phyloP scores from a whole-genome alignment of 2,888 invertebrate genomes.

The Alitta virens region DNA sequence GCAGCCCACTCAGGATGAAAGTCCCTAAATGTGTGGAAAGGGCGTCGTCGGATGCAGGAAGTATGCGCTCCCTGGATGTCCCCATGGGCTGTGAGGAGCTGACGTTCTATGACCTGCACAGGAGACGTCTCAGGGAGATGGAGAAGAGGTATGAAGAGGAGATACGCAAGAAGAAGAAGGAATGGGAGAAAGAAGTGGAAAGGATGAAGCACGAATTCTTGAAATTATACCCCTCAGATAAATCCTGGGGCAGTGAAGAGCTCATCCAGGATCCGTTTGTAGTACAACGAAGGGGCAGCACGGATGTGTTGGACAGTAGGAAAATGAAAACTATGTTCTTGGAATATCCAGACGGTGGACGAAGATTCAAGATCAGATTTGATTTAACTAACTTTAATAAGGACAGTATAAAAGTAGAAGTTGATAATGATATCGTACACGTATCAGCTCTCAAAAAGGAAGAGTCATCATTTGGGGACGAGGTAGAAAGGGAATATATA shows the following conservation, averaged over 20 bases:
- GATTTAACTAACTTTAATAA: constrained; percentile 25
- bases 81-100: constrained; percentile 26
- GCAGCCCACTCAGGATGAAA: no score
- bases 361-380: constrained; percentile 30
- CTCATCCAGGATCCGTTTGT: constrained; percentile 25
- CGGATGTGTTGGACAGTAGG: constrained; percentile 27
- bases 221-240: constrained; percentile 27
- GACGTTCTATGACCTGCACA: constrained; percentile 28
- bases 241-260: constrained; percentile 28
- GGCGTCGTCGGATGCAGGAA: no score
- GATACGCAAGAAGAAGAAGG: constrained; percentile 23
- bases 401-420: constrained; percentile 21
- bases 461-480: constrained; percentile 14
- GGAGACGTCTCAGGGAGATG: constrained; percentile 25
- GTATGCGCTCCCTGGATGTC: constrained; percentile 5
- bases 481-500: constrained; percentile 17
- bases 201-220: constrained; percentile 32
- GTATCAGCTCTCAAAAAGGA: constrained; percentile 25
- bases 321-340: constrained; percentile 32
- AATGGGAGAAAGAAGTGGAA: constrained; percentile 32
- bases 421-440: constrained; percentile 27
- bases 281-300: constrained; percentile 29
- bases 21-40: no score
- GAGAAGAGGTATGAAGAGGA: constrained; percentile 31
- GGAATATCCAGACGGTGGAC: constrained; percentile 30